These are phyloP conservation scores for Henricia sp. DNA, from an alignment of 53 echinoderm and acorn worm genomes.

Conservation along the genomic window DNA sequence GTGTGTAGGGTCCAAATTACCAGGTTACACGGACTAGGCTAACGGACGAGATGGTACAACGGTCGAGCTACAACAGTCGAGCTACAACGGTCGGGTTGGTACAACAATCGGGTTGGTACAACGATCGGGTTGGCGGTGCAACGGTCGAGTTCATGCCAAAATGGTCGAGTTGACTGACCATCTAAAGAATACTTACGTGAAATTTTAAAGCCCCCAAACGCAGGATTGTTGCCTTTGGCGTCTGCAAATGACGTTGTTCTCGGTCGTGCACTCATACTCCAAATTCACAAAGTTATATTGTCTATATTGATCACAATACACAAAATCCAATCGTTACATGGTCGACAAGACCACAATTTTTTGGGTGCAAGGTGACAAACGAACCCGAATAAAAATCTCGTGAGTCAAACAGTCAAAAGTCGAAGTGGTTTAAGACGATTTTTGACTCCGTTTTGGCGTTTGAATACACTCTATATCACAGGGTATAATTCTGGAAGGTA, in stretches of 20 bases:
- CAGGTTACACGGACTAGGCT: too few relatives aligned
- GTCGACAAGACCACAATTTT: constrained; percentile 80
- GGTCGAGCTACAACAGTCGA: too few relatives aligned
- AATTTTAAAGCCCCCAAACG: constrained; percentile 99
- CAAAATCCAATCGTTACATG: constrained; percentile 71
- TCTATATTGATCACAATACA: constrained; percentile 40
- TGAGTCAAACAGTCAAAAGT: constrained; percentile 48
- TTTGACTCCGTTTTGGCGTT: constrained; percentile 4
- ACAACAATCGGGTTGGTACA: too few relatives aligned
- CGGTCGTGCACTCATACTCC: constrained; percentile 99
- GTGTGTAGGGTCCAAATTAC: too few relatives aligned
- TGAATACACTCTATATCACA: background rate
- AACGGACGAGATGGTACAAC: too few relatives aligned
- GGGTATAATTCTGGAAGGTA: background rate
- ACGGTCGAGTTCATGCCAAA: too few relatives aligned
- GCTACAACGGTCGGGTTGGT: too few relatives aligned
- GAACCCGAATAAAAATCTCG: constrained; percentile 42
- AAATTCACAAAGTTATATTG: constrained; percentile 48
- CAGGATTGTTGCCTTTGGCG: constrained; percentile 92
- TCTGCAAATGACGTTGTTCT: constrained; percentile 99
- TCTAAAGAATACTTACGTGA: constrained; percentile 89
- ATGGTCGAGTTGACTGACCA: too few relatives aligned
- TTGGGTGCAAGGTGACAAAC: constrained; percentile 1
- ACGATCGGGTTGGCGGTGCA: too few relatives aligned
- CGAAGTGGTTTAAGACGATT: constrained; percentile 32